These are phyloP conservation scores for Drosophila anomalipes DNA, from an alignment of 2,888 invertebrate species.

Conservation along the genomic window DNA sequence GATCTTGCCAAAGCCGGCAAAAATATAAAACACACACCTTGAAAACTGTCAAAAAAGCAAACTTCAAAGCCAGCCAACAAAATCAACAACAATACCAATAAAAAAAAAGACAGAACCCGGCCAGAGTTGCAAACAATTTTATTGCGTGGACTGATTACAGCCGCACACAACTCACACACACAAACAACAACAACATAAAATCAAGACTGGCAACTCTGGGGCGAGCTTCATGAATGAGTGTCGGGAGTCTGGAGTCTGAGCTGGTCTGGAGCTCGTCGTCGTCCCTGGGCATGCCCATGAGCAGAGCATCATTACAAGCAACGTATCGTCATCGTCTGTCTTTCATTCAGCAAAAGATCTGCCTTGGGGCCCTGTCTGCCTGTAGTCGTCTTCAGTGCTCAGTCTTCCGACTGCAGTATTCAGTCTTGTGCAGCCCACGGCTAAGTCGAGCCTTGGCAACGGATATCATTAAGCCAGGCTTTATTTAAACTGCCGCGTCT, in stretches of 20 bases:
- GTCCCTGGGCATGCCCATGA: slow-evolving; percentile 44
- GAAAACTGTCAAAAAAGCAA: slow-evolving; percentile 76
- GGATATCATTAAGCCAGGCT: slow-evolving; percentile 81
- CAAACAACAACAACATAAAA: slow-evolving; percentile 23
- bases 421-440: slow-evolving; percentile 53
- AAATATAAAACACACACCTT: slow-evolving; percentile 64
- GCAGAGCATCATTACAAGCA: slow-evolving; percentile 55
- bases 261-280: slow-evolving; percentile 41
- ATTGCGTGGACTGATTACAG: slow-evolving; percentile 83
- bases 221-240: slow-evolving; percentile 76
- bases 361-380: slow-evolving; percentile 31
- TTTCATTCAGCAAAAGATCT: slow-evolving; percentile 51
- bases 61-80: slow-evolving; percentile 54
- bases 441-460: slow-evolving; percentile 53
- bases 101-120: slow-evolving; percentile 60
- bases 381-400: slow-evolving; percentile 34
- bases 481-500: slow-evolving; percentile 70
- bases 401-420: slow-evolving; percentile 18
- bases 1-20: slow-evolving; percentile 70
- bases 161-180: slow-evolving; percentile 52
- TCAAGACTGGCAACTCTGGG: slow-evolving; percentile 38
- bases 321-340: slow-evolving; percentile 45
- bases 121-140: slow-evolving; percentile 75
- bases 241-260: slow-evolving; percentile 7
- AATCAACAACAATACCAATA: slow-evolving; percentile 59